Conservation (phyloP, 2,113 vertebrate genomes). For the Psammodynastes pulverulentus region DNA sequence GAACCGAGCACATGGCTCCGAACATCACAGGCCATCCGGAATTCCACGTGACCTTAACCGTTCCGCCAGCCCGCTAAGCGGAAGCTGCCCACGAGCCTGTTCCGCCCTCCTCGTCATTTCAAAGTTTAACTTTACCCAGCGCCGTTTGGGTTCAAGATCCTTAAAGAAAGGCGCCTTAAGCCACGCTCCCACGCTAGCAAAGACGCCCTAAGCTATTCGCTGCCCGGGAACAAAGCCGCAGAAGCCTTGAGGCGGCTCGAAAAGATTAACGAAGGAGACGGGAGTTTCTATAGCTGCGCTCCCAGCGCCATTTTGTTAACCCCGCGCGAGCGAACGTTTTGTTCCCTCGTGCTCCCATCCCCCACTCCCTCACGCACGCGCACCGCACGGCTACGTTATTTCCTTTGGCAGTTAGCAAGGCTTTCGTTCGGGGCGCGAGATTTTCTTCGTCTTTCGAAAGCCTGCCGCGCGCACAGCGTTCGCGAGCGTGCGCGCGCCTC, state of each 20-base stretch:
- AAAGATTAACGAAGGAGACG: fast-evolving
- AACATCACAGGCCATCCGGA: background rate
- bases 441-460: background rate
- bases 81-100: background rate
- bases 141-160: background rate
- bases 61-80: background rate
- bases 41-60: background rate
- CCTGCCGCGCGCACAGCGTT: background rate
- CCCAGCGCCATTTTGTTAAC: slow-evolving; percentile 22
- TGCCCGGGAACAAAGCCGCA: background rate
- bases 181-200: background rate
- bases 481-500: background rate
- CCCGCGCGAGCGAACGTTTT: background rate
- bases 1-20: background rate
- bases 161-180: background rate
- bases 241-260: background rate
- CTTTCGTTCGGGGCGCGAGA: background rate
- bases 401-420: background rate
- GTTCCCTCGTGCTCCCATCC: no score
- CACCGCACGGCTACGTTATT: background rate
- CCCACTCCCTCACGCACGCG: background rate
- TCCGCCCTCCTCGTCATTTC: background rate
- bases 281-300: background rate
- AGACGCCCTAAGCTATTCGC: background rate
- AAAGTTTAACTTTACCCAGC: background rate